A percentile compares a stretch with the other conserved stretches of the same genome.
phyloP scores from a whole-genome alignment of 2,797 vertebrate species.

The Danio tinwini region DNA sequence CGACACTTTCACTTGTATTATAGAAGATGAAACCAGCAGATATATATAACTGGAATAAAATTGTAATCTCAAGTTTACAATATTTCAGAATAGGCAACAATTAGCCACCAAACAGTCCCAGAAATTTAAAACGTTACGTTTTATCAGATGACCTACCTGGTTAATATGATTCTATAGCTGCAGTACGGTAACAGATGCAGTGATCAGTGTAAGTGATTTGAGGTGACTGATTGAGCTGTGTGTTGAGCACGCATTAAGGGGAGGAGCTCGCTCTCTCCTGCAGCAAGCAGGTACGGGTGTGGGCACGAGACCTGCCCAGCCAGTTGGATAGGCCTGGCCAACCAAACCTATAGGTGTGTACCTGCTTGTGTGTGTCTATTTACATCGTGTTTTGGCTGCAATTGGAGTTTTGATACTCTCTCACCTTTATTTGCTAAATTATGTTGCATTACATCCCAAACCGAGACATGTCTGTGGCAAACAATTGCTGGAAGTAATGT shows the following conservation, averaged over 20 bases:
- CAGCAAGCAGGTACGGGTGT: slow-evolving; percentile 75
- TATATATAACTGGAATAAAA: background rate
- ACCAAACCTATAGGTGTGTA: slow-evolving; percentile 53
- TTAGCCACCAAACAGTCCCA: background rate
- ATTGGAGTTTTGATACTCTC: slow-evolving; percentile 28
- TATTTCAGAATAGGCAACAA: background rate
- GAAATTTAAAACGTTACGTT: background rate
- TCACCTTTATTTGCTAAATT: slow-evolving; percentile 24
- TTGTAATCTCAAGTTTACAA: background rate
- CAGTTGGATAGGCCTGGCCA: slow-evolving; percentile 69
- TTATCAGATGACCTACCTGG: slow-evolving; percentile 8
- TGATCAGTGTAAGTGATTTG: slow-evolving; percentile 11
- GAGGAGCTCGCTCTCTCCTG: slow-evolving; percentile 65
- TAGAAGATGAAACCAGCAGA: background rate
- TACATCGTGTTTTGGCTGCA: slow-evolving; percentile 55
- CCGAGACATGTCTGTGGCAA: background rate
- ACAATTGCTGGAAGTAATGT: slow-evolving; percentile 1
- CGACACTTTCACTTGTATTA: slow-evolving; percentile 44
- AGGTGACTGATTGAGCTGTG: slow-evolving; percentile 15
- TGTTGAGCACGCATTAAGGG: background rate
- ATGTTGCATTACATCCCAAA: background rate
- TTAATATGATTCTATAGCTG: background rate
- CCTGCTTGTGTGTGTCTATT: slow-evolving; percentile 55
- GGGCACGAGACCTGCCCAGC: slow-evolving; percentile 74
- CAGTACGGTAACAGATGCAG: slow-evolving; percentile 5